These are phyloP conservation scores for Callinectes sapidus DNA, from an alignment of 2,888 invertebrate species.

Conservation along the genomic window DNA sequence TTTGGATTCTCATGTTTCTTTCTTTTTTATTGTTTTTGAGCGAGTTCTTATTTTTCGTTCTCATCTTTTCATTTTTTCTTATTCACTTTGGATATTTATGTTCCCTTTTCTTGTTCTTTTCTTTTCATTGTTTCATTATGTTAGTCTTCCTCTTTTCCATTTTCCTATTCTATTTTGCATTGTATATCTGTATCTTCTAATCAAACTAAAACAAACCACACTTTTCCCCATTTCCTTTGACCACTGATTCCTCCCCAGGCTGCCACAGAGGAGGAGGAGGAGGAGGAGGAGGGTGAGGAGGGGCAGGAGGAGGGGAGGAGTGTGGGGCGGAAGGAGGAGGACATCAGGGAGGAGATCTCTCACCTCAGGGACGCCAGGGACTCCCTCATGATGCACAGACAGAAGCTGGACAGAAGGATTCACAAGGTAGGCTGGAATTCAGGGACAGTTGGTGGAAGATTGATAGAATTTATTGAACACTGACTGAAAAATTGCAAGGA, in stretches of 20 bases:
- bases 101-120: too few species aligned
- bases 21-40: too few species aligned
- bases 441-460: background rate
- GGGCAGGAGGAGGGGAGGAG: slow-evolving; percentile 1
- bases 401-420: slow-evolving; percentile 66
- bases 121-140: too few species aligned
- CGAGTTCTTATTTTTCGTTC: too few species aligned
- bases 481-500: too few species aligned
- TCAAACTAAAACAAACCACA: background rate
- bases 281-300: background rate
- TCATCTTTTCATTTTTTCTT: too few species aligned
- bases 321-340: slow-evolving; percentile 49
- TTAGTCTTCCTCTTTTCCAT: too few species aligned
- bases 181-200: background rate
- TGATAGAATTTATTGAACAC: background rate
- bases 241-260: background rate
- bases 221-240: background rate
- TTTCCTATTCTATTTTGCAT: background rate
- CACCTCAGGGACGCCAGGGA: slow-evolving; percentile 66
- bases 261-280: background rate
- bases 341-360: slow-evolving; percentile 67
- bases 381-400: slow-evolving; percentile 63
- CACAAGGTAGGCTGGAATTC: slow-evolving; percentile 40
- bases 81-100: too few species aligned
- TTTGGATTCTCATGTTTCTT: background rate